Percentiles rank a stretch among this genome's conserved stretches.
Conservation (phyloP, 2,113 vertebrate genomes). For the Pedionomus torquatus region DNA sequence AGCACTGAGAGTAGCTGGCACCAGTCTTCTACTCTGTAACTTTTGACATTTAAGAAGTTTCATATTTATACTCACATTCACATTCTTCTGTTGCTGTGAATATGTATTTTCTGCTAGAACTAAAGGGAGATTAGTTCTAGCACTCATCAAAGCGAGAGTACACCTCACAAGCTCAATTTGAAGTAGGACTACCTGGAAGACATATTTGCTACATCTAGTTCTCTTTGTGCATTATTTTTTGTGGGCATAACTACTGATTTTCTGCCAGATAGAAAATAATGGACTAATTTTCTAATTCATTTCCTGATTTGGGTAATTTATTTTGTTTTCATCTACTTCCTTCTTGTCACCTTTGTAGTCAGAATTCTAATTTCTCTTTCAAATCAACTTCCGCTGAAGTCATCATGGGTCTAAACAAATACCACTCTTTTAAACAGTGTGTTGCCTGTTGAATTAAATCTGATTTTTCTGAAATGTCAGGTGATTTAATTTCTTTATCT, state of each 20-base stretch:
- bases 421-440: neutral
- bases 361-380: constrained; percentile 22
- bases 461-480: neutral
- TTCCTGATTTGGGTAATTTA: constrained; percentile 32
- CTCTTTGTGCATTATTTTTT: neutral
- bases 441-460: neutral
- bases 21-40: neutral
- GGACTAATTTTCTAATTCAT: constrained; percentile 22
- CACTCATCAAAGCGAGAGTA: rapidly evolving
- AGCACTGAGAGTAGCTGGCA: neutral
- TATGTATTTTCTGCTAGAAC: neutral
- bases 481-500: neutral
- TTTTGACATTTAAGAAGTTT: neutral
- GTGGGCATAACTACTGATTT: constrained; percentile 6
- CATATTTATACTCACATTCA: neutral
- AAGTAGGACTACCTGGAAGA: neutral
- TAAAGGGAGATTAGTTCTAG: neutral
- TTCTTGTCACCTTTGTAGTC: neutral
- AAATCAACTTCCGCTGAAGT: neutral
- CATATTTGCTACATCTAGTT: neutral
- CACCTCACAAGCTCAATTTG: neutral
- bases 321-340: constrained; percentile 19
- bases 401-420: neutral
- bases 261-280: neutral
- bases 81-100: neutral